Evolutionary conservation across 37 sponge, comb jelly and placozoan species (phyloP).

Genomic region (Halisarca cf. caerulea): DNA sequence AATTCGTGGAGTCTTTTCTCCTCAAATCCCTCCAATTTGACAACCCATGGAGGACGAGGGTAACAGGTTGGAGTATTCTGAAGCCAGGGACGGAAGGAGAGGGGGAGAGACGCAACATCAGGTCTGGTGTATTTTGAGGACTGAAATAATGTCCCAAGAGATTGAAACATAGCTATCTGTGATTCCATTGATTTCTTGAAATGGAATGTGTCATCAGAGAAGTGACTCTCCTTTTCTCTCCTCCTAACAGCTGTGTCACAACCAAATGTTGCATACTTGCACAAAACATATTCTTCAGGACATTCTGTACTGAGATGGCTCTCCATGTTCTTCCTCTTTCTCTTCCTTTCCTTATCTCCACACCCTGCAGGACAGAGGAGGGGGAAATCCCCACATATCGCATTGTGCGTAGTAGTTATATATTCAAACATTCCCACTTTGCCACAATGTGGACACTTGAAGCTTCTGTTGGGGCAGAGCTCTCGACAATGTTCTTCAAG

Average conservation of each 20-base stretch:
- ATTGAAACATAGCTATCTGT: not conserved
- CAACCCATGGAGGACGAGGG: constrained; percentile 13
- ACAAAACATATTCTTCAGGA: not conserved
- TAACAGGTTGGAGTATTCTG: constrained; percentile 16
- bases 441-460: too few relatives aligned
- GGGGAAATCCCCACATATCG: not conserved
- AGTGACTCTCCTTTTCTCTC: constrained; percentile 11
- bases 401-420: not conserved
- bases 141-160: not conserved
- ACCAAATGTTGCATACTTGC: not conserved
- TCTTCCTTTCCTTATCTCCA: too few relatives aligned
- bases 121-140: not conserved
- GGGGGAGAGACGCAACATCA: not conserved
- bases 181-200: not conserved
- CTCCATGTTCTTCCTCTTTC: not conserved
- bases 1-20: not conserved
- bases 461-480: too few relatives aligned
- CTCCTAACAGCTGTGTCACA: not conserved
- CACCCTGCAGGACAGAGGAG: not conserved
- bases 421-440: not conserved
- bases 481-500: not conserved
- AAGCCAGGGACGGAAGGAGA: constrained; percentile 15
- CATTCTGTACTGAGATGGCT: not conserved
- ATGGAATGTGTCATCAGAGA: too few relatives aligned
- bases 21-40: constrained; percentile 17